Conservation (phyloP, 2,113 vertebrate genomes). For the Rafetus swinhoei region DNA sequence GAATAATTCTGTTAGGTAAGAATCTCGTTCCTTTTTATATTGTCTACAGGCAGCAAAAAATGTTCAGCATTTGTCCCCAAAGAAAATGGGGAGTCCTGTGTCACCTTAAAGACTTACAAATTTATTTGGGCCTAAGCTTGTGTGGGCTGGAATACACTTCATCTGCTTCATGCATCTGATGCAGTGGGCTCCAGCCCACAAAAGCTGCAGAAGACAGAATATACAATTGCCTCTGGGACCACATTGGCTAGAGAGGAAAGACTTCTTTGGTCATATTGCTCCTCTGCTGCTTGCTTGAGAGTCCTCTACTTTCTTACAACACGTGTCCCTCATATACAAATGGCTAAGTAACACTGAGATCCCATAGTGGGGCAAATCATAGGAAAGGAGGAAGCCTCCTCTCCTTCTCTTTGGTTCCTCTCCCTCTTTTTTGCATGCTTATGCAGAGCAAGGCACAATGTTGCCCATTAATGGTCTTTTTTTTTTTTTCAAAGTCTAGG, state of each 20-base stretch:
- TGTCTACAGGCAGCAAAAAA: not conserved
- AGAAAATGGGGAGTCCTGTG: not conserved
- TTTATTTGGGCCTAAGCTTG: no score
- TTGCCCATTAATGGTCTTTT: not conserved
- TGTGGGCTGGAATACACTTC: no score
- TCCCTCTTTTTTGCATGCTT: not conserved
- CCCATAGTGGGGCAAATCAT: not conserved
- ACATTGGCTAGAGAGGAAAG: not conserved
- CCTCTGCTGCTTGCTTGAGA: not conserved
- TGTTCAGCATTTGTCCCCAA: not conserved
- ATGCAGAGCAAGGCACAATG: fast-evolving
- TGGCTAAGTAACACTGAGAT: not conserved
- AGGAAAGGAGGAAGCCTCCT: not conserved
- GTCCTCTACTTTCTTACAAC: not conserved
- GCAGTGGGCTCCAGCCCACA: no score
- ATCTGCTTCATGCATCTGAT: no score
- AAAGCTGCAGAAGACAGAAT: no score
- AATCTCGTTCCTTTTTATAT: not conserved
- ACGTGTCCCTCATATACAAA: not conserved
- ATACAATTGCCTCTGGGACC: not conserved
- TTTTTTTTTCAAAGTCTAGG: not conserved
- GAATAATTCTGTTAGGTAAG: not conserved
- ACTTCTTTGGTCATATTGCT: not conserved
- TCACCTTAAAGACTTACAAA: no score
- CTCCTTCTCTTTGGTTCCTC: not conserved